These are phyloP conservation scores for Venturia canescens DNA, from an alignment of 1,140 invertebrate species.

Conservation along the genomic window DNA sequence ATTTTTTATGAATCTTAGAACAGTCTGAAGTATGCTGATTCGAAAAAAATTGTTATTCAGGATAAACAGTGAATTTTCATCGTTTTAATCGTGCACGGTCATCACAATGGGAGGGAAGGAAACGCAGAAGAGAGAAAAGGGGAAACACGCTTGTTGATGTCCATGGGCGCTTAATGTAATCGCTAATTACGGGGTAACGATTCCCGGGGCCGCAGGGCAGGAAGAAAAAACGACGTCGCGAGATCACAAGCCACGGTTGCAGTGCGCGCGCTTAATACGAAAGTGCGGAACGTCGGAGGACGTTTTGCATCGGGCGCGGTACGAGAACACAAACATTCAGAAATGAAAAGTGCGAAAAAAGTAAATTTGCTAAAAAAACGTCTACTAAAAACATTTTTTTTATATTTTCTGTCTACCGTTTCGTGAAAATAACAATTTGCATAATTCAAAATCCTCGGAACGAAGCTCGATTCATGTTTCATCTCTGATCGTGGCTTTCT, in stretches of 20 bases:
- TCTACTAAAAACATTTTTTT: no score
- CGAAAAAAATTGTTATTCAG: background rate
- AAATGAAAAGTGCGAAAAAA: background rate
- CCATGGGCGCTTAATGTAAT: constrained; percentile 47
- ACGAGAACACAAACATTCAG: background rate
- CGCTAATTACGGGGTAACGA: constrained; percentile 60
- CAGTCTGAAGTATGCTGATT: no score
- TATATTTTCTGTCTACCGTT: no score
- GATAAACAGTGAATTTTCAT: background rate
- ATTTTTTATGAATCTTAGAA: no score
- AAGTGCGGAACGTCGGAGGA: constrained; percentile 40
- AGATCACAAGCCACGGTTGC: constrained; percentile 39
- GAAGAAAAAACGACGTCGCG: constrained; percentile 29
- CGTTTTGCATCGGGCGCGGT: constrained; percentile 32
- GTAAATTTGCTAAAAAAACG: no score
- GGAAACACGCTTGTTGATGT: constrained; percentile 1
- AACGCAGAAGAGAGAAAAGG: constrained; percentile 5
- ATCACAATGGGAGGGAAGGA: constrained; percentile 37
- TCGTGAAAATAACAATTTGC: no score
- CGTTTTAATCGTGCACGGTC: constrained; percentile 16
- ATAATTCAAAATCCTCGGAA: no score
- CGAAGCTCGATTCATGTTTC: no score
- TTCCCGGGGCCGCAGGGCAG: constrained; percentile 37
- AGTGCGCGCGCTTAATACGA: constrained; percentile 27
- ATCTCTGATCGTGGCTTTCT: no score